Evolutionary conservation across 2,888 invertebrate genomes (phyloP), one percentile per base, ranked within the genome.

Genomic region (Diogma glabrata): DNA sequence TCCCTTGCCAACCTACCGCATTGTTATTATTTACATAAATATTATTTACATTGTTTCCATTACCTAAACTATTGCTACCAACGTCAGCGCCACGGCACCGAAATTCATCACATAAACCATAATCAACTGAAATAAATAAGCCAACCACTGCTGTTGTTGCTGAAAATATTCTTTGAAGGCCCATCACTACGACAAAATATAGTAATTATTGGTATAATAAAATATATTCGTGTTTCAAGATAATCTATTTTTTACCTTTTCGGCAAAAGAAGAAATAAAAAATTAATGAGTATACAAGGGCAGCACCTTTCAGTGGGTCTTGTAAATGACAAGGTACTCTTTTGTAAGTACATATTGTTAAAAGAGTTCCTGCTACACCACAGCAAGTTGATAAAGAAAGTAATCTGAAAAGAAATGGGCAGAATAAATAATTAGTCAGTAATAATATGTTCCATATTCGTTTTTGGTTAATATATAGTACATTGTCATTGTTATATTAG

Each of bases 181-280:
- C 75, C 75, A 78, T 75, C 64, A 76, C 77, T n/a, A n/a, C n/a
- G n/a, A n/a, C n/a, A n/a, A n/a, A n/a, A n/a, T n/a, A n/a, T n/a
- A n/a, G n/a, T n/a, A n/a, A n/a, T n/a, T n/a, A n/a, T n/a, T n/a
- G n/a, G n/a, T n/a, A n/a, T n/a, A n/a, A n/a, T n/a, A n/a, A n/a
- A n/a, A n/a, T n/a, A n/a, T n/a, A n/a, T n/a, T n/a, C n/a, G n/a
- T n/a, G n/a, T n/a, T n/a, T n/a, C n/a, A n/a, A n/a, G n/a, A n/a
- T n/a, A n/a, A n/a, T n/a, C n/a, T n/a, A n/a, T n/a, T n/a, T n/a
- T n/a, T n/a, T n/a, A n/a, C n/a, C n/a, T 66, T 75, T 76, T 57
- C 72, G 71, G 58, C 77, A 77, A 60, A 76, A 76, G 63, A 77
- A 76, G 65, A 78, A 78, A 60, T 77, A 78, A 61, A 75, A 75